Conservation (phyloP, 2,797 vertebrate genomes). For the Austrolebias charrua region DNA sequence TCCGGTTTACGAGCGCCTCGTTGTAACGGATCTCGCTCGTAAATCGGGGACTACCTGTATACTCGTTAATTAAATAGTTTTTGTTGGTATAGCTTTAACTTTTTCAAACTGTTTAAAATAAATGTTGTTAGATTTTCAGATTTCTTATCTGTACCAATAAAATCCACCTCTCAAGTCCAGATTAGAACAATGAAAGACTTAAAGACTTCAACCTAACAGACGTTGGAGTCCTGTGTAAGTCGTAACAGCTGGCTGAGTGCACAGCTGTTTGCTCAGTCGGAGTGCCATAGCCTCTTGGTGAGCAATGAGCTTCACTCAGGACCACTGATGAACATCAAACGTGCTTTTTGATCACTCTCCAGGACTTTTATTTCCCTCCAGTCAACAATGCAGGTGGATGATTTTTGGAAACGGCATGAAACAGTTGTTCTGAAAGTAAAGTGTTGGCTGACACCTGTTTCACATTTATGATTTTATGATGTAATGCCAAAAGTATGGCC, state of each 20-base stretch:
- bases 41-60: too few species aligned
- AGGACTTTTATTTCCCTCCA: slow-evolving; percentile 37
- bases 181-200: too few species aligned
- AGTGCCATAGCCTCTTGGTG: neutral
- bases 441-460: slow-evolving; percentile 5
- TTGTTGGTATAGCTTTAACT: too few species aligned
- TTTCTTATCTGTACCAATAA: too few species aligned
- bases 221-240: too few species aligned
- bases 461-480: slow-evolving; percentile 14
- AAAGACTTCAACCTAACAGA: too few species aligned
- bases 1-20: too few species aligned
- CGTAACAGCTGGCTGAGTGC: slow-evolving; percentile 1
- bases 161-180: too few species aligned
- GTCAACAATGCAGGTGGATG: slow-evolving; percentile 35
- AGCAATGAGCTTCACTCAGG: neutral
- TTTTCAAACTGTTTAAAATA: too few species aligned
- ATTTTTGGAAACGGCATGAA: slow-evolving; percentile 26
- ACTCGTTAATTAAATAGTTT: too few species aligned
- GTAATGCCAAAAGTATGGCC: slow-evolving; percentile 18
- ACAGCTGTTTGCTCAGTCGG: slow-evolving; percentile 9
- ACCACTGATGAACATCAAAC: slow-evolving; percentile 20
- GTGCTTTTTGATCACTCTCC: slow-evolving; percentile 32
- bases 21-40: too few species aligned
- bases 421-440: slow-evolving; percentile 13
- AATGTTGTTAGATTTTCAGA: too few species aligned